Conservation (phyloP, 2,797 vertebrate genomes). For the Corythornis leucogaster region DNA sequence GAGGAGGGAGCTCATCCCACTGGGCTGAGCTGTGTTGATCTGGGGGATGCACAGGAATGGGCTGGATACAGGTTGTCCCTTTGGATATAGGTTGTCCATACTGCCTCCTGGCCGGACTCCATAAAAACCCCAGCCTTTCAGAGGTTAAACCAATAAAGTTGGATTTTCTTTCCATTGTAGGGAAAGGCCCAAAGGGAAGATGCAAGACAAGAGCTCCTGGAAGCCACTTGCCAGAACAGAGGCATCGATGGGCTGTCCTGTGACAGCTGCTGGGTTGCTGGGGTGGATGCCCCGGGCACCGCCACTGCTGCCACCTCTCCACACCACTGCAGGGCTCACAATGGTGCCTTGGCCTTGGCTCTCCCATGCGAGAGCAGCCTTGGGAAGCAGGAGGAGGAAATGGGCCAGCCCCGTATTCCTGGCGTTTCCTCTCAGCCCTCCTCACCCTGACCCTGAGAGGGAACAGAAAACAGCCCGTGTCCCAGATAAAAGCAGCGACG, state of each 20-base stretch:
- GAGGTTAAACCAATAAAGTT: neutral
- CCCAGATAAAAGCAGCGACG: neutral
- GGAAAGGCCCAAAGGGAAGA: neutral
- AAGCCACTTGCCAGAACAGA: accelerated
- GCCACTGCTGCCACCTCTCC: neutral
- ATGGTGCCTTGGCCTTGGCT: neutral
- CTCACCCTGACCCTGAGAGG: neutral
- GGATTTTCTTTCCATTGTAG: accelerated
- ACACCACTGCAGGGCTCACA: neutral
- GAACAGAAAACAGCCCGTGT: neutral
- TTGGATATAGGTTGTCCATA: neutral
- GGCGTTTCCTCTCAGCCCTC: neutral
- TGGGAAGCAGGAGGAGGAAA: constrained; percentile 33
- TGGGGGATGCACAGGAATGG: accelerated
- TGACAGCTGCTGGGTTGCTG: accelerated
- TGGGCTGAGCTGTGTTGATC: neutral
- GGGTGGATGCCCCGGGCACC: neutral
- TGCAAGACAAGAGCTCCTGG: neutral
- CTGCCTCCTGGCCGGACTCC: neutral
- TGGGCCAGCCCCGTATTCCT: neutral
- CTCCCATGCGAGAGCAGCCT: neutral
- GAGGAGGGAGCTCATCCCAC: neutral
- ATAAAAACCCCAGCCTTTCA: neutral
- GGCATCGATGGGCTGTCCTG: accelerated
- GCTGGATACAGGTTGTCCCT: neutral